Percentiles rank a stretch among this genome's conserved stretches.
These are phyloP conservation scores for Loripinus fragilis DNA, from an alignment of 2,888 invertebrate genomes.

Conservation along the genomic window DNA sequence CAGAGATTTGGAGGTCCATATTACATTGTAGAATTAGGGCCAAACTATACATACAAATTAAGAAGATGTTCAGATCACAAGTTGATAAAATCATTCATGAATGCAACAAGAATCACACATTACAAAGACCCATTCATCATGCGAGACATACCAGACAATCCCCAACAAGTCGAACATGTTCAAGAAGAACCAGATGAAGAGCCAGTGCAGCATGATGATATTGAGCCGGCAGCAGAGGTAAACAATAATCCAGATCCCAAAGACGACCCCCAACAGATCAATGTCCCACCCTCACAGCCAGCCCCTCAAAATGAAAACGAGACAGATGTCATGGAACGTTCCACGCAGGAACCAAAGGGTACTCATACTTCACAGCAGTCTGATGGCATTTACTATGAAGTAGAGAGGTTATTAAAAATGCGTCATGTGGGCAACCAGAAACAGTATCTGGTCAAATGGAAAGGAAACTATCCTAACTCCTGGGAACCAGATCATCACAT, in stretches of 20 bases:
- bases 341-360: too few relatives aligned
- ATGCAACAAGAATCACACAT: conserved; percentile 31
- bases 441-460: conserved; percentile 11
- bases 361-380: too few relatives aligned
- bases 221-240: too few relatives aligned
- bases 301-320: too few relatives aligned
- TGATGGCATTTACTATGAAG: not conserved
- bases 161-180: too few relatives aligned
- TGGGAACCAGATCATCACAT: conserved; percentile 16
- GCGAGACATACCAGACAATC: not conserved
- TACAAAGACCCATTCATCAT: conserved; percentile 28
- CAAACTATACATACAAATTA: conserved; percentile 44
- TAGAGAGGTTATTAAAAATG: not conserved
- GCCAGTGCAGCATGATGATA: too few relatives aligned
- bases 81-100: conserved; percentile 30
- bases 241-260: too few relatives aligned
- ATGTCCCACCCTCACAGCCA: too few relatives aligned
- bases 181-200: too few relatives aligned
- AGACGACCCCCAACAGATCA: too few relatives aligned
- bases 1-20: conserved; percentile 39
- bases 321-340: too few relatives aligned
- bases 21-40: conserved; percentile 34
- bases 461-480: not conserved
- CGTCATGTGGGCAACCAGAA: not conserved
- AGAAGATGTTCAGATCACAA: conserved; percentile 21